phyloP scores from a whole-genome alignment of 2,888 invertebrate genomes.

The Silvanus unidentatus region DNA sequence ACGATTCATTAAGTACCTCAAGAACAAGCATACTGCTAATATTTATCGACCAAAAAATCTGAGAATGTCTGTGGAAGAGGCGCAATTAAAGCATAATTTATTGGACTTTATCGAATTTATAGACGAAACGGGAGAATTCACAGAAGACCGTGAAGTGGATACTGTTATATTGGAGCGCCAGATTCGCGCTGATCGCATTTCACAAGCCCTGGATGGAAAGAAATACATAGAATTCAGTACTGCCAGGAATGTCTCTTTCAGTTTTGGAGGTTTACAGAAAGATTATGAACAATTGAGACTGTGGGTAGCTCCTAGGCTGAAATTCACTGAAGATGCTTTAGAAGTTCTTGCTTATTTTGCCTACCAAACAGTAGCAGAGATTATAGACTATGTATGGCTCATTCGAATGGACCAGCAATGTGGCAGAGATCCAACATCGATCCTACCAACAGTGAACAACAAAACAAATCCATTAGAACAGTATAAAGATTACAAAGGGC shows the following conservation, averaged over 20 bases:
- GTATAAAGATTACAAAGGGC: slow-evolving; percentile 57
- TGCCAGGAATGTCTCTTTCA: slow-evolving; percentile 72
- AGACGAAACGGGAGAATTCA: slow-evolving; percentile 54
- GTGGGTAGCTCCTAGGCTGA: slow-evolving; percentile 60
- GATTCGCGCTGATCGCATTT: slow-evolving; percentile 58
- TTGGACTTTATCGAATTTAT: slow-evolving; percentile 51
- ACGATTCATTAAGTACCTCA: slow-evolving; percentile 67
- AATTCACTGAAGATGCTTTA: slow-evolving; percentile 57
- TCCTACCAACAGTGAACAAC: slow-evolving; percentile 30
- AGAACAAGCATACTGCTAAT: slow-evolving; percentile 51
- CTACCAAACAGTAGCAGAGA: slow-evolving; percentile 84
- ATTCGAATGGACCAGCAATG: slow-evolving; percentile 71
- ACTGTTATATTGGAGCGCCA: slow-evolving; percentile 54
- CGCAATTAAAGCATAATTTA: slow-evolving; percentile 46
- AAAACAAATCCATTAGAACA: slow-evolving; percentile 34
- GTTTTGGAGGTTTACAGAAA: slow-evolving; percentile 29
- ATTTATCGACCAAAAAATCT: slow-evolving; percentile 42
- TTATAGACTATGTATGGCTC: slow-evolving; percentile 77
- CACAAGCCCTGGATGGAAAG: slow-evolving; percentile 50
- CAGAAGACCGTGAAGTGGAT: slow-evolving; percentile 51
- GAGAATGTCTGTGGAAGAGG: slow-evolving; percentile 42
- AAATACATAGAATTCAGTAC: slow-evolving; percentile 74
- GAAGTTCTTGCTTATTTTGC: slow-evolving; percentile 80
- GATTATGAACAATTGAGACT: slow-evolving; percentile 28
- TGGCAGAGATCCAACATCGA: slow-evolving; percentile 59